Evolutionary conservation across 2,888 invertebrate genomes (phyloP).

Genomic region (Conistra vaccinii): DNA sequence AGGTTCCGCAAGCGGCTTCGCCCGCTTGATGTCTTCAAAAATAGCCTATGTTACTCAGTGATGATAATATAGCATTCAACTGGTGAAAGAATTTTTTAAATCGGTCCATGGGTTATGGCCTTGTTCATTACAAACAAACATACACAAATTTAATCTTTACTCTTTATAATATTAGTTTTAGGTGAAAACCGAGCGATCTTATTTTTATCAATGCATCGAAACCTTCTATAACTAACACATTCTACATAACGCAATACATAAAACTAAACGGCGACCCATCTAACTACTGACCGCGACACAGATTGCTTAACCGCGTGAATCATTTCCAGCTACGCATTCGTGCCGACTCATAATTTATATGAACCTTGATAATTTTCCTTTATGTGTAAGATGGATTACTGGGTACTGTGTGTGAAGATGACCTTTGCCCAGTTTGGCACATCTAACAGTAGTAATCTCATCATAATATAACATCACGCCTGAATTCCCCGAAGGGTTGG

Average conservation of each 20-base stretch:
- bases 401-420: not conserved
- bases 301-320: constrained; percentile 62
- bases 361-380: constrained; percentile 49
- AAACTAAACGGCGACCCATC: constrained; percentile 51
- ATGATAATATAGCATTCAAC: no score
- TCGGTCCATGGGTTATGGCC: no score
- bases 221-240: constrained; percentile 17
- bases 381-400: constrained; percentile 23
- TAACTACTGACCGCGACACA: constrained; percentile 58
- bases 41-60: no score
- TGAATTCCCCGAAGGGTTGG: no score
- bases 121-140: no score
- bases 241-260: constrained; percentile 45
- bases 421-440: constrained; percentile 8
- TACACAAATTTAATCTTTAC: no score
- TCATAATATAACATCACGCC: no score
- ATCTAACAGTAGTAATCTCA: not conserved
- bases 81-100: no score
- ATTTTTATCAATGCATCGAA: not conserved
- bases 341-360: constrained; percentile 37
- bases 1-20: no score
- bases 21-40: no score
- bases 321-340: constrained; percentile 48
- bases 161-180: no score
- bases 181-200: no score